Evolutionary conservation across 2,888 invertebrate species (phyloP), one percentile per base, ranked within the genome.

Genomic region (Furcula furcula): DNA sequence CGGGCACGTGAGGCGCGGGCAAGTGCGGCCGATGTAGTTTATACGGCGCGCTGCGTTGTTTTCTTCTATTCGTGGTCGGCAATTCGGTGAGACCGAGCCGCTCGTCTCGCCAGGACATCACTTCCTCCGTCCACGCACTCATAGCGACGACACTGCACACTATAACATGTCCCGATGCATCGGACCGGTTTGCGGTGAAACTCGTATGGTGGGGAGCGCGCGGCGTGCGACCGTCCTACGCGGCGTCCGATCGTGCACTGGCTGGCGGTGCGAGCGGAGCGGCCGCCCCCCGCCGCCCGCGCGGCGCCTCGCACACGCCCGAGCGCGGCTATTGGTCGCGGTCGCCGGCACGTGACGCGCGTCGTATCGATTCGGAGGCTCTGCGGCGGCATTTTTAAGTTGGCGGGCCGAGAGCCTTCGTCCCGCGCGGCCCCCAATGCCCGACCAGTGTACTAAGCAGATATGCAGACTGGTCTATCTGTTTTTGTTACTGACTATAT

Each of bases 381-480:
- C 90, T 90, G 92, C 93, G 93, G 93, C 93, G 93, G 93, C 92
- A 93, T 93, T 93, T 93, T 93, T 93, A 93, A 93, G 91, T 93
- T 93, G 84, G 79, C 83, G 80, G 77, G 65, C 78, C 65, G 82
- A 82, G 79, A 77, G 76, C 73, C 84, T 75, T 64, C 78, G 68
- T 61, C 84, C 84, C 86, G 79, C 83, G 65, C 78, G 60, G 66
- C 69, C 67, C 74, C 66, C 72, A 56, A 64, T 75, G 66, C 76
- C 72, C 70, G 70, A 62, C 34, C 11, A 46, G 63, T 40, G 77
- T 70, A 83, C 28, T 57, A 77, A 28, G 36, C 30, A 36, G 26
- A 9, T 15, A 30, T 42, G 60, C 59, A 68, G 58, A 67, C 7
- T 19, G 34, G 31, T 26, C 26, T 7, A n/a, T n/a, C n/a, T 21